Base-by-base conservation (phyloP, 1,140 invertebrate genomes). In the Zaprionus vittiger region DNA sequence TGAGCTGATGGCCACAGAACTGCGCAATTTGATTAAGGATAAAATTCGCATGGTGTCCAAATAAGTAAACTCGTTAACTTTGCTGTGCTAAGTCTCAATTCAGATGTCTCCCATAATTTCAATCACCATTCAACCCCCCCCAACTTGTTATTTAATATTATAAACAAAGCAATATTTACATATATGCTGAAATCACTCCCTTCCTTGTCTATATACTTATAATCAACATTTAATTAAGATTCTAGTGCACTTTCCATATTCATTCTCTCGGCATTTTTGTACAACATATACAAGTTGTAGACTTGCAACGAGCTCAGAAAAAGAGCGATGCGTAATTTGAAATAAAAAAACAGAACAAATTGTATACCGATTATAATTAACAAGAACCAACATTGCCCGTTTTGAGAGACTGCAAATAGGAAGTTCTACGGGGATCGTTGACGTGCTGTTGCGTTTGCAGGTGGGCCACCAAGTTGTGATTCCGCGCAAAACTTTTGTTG, bases 21-120 rank as follows among this genome's bases (percentile, higher is more conserved):
- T 93, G 24, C 70, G 80, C 34, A 91, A 92, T 72, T 66, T 93
- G 55, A 63, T 93, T 12, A 93, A 92, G 62, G 92, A 93, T 61
- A 93, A 93, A 85, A 91, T 93, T 7, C 92, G 92, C 22, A 91
- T 93, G 85, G 65, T 86, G 44, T 81, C 78, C 44, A 90, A 90
- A 71, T 90, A 91, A 52, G 12, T 52, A 70, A 69, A 37, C 56
- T 62, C 26, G 15, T 20, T 49, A 60, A 55, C 76, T 86, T 86
- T 80, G 83, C 83, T 86, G 83, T 86, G 83, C 79, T 82, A 82
- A 90, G 79, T 61, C 56, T 41, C 20, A 22, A 26, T 49, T 14
- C 17, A 24, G 20, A 60, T 15, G 37, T 49, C 52, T 57, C 37
- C 41, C n/a, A 44, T 57, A 4, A 26, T 54, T 77, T 68, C 37